Percentiles rank a stretch among this genome's conserved stretches.
Evolutionary conservation across 2,888 invertebrate genomes (phyloP).

Genomic region (Junonia oenone): DNA sequence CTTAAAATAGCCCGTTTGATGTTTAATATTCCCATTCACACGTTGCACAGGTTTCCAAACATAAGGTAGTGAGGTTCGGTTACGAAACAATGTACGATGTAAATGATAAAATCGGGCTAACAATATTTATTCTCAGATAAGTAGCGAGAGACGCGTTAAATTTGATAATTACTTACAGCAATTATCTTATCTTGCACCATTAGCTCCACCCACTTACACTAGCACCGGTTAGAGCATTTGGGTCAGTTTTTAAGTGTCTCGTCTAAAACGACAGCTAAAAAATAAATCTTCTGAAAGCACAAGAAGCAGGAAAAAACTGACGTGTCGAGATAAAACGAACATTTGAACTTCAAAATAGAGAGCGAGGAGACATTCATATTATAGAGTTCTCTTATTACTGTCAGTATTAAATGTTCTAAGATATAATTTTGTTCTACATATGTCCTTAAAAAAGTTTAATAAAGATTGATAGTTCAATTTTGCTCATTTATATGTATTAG

Average conservation of each 20-base stretch:
- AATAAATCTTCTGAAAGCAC: background rate
- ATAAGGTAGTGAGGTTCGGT: conserved; percentile 26
- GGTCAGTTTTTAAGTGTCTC: conserved; percentile 35
- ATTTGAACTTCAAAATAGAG: background rate
- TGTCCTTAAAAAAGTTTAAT: background rate
- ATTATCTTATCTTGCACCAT: conserved; percentile 67
- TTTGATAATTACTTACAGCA: conserved; percentile 67
- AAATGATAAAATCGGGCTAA: conserved; percentile 55
- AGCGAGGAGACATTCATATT: background rate
- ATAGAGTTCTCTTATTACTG: background rate
- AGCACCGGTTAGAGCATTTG: conserved; percentile 35
- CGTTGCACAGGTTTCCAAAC: conserved; percentile 31
- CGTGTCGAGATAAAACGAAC: background rate
- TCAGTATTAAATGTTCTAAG: too few species aligned
- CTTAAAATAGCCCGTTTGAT: conserved; percentile 34
- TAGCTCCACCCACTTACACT: conserved; percentile 52
- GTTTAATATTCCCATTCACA: conserved; percentile 43
- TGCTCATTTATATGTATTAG: too few species aligned
- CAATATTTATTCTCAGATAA: conserved; percentile 71
- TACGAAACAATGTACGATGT: conserved; percentile 54
- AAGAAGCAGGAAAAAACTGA: background rate
- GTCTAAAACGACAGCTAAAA: conserved; percentile 23
- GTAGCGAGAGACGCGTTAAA: conserved; percentile 60
- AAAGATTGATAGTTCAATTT: too few species aligned
- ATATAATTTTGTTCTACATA: background rate